Percentiles rank a stretch among this genome's conserved stretches.
Conservation (phyloP, 2,888 invertebrate genomes). For the Idaea straminata region DNA sequence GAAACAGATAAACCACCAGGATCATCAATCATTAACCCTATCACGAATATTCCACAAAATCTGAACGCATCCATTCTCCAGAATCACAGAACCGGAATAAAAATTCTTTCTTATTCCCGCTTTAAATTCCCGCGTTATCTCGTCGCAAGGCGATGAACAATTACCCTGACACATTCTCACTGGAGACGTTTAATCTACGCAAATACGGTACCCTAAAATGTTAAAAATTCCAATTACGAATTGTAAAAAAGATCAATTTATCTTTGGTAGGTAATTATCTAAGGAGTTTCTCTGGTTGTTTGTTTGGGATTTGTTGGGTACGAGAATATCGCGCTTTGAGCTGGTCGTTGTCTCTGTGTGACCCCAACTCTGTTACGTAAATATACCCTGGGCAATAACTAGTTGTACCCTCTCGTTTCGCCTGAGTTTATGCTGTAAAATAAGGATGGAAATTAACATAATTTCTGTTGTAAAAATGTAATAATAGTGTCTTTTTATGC, state of each 20-base stretch:
- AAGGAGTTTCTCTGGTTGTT: slow-evolving; percentile 16
- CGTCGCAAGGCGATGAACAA: neutral
- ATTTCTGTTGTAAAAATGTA: neutral
- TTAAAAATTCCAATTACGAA: slow-evolving; percentile 22
- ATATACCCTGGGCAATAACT: neutral
- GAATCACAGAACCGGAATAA: neutral
- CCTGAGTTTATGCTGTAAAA: neutral
- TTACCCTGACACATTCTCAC: slow-evolving; percentile 1
- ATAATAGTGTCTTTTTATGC: neutral
- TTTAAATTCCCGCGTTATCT: neutral
- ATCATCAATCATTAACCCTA: neutral
- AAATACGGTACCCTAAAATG: slow-evolving; percentile 9
- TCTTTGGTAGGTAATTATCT: slow-evolving; percentile 23
- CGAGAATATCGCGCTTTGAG: neutral
- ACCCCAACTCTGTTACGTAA: neutral
- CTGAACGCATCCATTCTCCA: slow-evolving; percentile 1
- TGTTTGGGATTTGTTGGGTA: slow-evolving; percentile 10
- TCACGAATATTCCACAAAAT: neutral
- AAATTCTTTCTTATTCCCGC: neutral
- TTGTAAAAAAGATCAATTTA: slow-evolving; percentile 23
- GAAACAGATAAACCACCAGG: neutral
- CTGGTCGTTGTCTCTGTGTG: neutral
- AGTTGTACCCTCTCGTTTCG: neutral
- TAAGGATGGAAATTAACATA: neutral
- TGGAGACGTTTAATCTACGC: neutral